Conservation (phyloP, 92 coral and sea anemone species). For the Palythoa heliodiscus region DNA sequence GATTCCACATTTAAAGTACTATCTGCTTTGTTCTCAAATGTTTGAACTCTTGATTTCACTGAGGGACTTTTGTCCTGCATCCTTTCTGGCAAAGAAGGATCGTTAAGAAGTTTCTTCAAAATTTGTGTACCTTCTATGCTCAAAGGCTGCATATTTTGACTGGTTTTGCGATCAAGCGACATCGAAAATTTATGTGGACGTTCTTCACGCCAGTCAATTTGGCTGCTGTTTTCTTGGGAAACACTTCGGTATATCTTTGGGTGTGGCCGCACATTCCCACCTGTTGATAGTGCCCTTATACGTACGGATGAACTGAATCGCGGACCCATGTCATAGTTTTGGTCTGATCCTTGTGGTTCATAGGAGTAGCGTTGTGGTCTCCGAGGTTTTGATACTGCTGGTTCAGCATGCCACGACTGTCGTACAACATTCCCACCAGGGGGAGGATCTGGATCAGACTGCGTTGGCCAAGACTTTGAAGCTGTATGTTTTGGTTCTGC, state of each 20-base stretch:
- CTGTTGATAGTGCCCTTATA: conserved; percentile 57
- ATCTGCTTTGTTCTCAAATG: conserved; percentile 57
- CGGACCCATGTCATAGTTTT: not conserved
- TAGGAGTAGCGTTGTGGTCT: conserved; percentile 37
- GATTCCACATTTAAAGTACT: not conserved
- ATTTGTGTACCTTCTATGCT: conserved; percentile 81
- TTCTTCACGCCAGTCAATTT: not conserved
- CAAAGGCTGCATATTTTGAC: conserved; percentile 49
- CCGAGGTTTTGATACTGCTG: conserved; percentile 31
- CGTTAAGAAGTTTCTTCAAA: conserved; percentile 64
- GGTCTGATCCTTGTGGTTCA: conserved; percentile 18
- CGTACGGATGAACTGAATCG: conserved; percentile 66
- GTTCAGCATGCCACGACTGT: conserved; percentile 87
- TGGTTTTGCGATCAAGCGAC: conserved; percentile 32
- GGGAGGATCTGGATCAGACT: conserved; percentile 50
- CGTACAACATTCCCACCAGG: conserved; percentile 49
- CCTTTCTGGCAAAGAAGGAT: conserved; percentile 41
- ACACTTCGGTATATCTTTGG: conserved; percentile 65
- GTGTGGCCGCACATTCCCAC: conserved; percentile 43
- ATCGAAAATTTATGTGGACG: not conserved
- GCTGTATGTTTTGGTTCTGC: conserved; percentile 67
- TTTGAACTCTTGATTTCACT: conserved; percentile 71
- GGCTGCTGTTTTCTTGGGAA: conserved; percentile 44
- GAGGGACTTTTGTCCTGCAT: conserved; percentile 39
- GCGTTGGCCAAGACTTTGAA: conserved; percentile 85